These are phyloP conservation scores for Strongylocentrotus purpuratus DNA, from an alignment of 35 echinoderm and acorn worm species.

Conservation along the genomic window DNA sequence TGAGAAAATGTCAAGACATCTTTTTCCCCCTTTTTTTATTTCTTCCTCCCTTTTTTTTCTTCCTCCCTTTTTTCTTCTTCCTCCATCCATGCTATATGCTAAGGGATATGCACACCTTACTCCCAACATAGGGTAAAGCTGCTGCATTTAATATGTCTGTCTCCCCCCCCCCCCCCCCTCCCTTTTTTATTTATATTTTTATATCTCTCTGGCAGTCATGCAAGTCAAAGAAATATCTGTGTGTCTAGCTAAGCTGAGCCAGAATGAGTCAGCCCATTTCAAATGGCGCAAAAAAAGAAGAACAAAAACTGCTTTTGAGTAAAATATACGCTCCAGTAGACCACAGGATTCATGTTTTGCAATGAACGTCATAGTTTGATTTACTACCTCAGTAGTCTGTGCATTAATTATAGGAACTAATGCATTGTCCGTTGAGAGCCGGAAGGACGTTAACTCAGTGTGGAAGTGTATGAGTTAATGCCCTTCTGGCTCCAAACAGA, in stretches of 20 bases:
- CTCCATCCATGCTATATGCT: not conserved
- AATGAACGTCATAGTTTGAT: not conserved
- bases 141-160: not conserved
- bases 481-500: too few species aligned
- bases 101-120: not conserved
- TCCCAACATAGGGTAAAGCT: not conserved
- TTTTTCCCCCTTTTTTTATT: conserved; percentile 6
- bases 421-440: not conserved
- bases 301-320: not conserved
- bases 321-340: not conserved
- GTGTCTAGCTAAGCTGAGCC: not conserved
- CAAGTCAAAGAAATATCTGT: not conserved
- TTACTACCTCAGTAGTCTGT: not conserved
- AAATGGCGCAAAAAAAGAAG: not conserved
- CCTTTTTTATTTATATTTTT: not conserved
- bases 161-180: not conserved
- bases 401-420: not conserved
- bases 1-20: conserved; percentile 13
- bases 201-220: not conserved
- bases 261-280: not conserved
- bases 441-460: not conserved
- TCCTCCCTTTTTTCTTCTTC: not conserved
- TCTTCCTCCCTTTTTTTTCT: not conserved
- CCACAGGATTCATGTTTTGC: not conserved
- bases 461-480: not conserved